phyloP scores from a whole-genome alignment of 2,797 vertebrate genomes.

The Rhinella marina region DNA sequence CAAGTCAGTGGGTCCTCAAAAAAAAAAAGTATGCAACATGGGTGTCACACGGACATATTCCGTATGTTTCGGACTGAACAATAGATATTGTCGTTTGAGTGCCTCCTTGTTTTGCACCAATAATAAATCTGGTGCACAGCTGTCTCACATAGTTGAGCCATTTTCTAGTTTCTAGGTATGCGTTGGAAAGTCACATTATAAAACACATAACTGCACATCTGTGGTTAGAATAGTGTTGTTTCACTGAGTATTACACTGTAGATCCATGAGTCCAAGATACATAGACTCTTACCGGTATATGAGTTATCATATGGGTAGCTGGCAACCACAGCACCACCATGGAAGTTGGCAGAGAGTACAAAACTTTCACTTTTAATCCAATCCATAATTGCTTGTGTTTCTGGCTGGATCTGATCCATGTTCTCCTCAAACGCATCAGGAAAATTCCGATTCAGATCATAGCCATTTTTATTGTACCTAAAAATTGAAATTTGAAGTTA shows the following conservation, averaged over 20 bases:
- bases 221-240: background rate
- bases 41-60: no score
- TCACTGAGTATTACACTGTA: background rate
- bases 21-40: no score
- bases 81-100: no score
- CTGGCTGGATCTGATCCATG: constrained; percentile 74
- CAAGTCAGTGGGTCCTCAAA: no score
- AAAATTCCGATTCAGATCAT: constrained; percentile 94
- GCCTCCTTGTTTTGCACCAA: no score
- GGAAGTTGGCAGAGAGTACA: constrained; percentile 93
- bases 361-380: constrained; percentile 88
- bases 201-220: background rate
- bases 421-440: constrained; percentile 81
- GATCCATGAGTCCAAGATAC: background rate
- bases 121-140: no score
- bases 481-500: constrained; percentile 7
- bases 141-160: no score
- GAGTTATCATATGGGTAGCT: constrained; percentile 94
- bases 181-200: background rate
- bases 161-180: background rate
- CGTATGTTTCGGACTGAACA: no score
- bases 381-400: constrained; percentile 86
- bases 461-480: constrained; percentile 83
- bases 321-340: constrained; percentile 92
- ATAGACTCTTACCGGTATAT: constrained; percentile 76